Base-by-base conservation (phyloP, 92 coral and sea anemone species). In the Epizoanthus scotinus region DNA sequence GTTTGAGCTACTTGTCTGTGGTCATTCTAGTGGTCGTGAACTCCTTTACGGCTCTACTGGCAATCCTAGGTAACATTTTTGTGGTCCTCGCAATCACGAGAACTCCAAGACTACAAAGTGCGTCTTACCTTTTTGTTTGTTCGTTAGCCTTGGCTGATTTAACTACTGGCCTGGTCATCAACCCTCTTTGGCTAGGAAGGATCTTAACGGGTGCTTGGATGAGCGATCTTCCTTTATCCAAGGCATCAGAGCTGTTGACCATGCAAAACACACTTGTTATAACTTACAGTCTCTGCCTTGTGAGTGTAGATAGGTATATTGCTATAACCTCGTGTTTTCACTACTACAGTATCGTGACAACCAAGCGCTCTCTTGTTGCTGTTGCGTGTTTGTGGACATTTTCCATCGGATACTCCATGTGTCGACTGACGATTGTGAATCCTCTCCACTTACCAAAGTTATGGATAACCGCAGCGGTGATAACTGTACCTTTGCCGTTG, bases 41-140 rank as follows among this genome's bases (percentile, higher is more conserved):
- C 17, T 25, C 66, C 66, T 61, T 61, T 61, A 61, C 26, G 17
- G 66, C 34, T 25, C 34, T 61, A 17, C 0, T 8, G 36, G 36
- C 66, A 61, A 61, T 24, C 24, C 36, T 61, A 28, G 38, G 68
- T 9, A 63, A 63, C 69, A 15, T 63, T 29, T 29, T 63, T n/a
- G 69, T 63, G 10, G 4, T 63, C 14, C 40, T 29, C 8, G 69
- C 22, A 5, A 28, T 29, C 24, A 0, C 40, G 19, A 63, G 42
- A 63, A 63, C 44, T 29, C 44, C 21, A 15, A 13, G 69, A 29
- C 44, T 63, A 8, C 68, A 63, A 13, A 26, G 8, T 9, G 68
- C n/a, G 17, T 63, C 68, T 2, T 14, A 63, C 44, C 1, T 15
- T 2, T 63, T 63, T 29, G 12, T 63, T 29, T 27, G 40, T 1